Evolutionary conservation across 2,113 vertebrate species (phyloP), one percentile per base, ranked within the genome.

Genomic region (Irena cyanogastra): DNA sequence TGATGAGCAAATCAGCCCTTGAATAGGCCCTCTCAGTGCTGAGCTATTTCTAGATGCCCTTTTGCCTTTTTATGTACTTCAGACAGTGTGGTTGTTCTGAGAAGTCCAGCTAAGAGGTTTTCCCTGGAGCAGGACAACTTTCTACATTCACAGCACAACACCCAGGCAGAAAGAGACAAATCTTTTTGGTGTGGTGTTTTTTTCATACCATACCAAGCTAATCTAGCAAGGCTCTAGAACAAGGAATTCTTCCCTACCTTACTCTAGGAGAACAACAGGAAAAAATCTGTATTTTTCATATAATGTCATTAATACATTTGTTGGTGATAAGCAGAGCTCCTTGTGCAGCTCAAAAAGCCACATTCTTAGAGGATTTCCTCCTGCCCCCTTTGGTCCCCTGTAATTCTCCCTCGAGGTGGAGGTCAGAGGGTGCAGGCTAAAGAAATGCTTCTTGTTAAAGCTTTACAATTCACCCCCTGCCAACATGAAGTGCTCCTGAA

Each of bases 301-400:
- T 66, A 66, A 49, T 12, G 7, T 30, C 18, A 14, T 27, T 50
- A 70, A 26, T 22, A 11, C 16, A n/a, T 35, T 44, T 64, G 56
- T 16, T 76, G 53, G 61, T 35, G 45, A 61, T 17, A 70, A 56
- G 33, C 37, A 83, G 37, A 63, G 41, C 54, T 63, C 80, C 63
- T 82, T 31, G 39, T 75, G 59, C 41, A 90, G 45, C 63, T 89
- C 64, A 59, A 52, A 89, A 87, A 94, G 82, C 31, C 7, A 14
- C 54, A 64, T 89, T 96, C 76, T 89, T 89, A 54, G n/a, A 79
- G 65, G 59, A 94, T 85, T 94, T 89, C 63, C 86, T 75, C 59
- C 66, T 60, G 35, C 45, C 2, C 63, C 26, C n/a, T 39, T 31
- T 22, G 26, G 37, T 24, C 11, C 63, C 17, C 42, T 21, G 1